Percentiles rank a stretch among this genome's conserved stretches.
These are phyloP conservation scores for Bergia sp. DNA, from an alignment of 92 coral and sea anemone genomes.

Conservation along the genomic window DNA sequence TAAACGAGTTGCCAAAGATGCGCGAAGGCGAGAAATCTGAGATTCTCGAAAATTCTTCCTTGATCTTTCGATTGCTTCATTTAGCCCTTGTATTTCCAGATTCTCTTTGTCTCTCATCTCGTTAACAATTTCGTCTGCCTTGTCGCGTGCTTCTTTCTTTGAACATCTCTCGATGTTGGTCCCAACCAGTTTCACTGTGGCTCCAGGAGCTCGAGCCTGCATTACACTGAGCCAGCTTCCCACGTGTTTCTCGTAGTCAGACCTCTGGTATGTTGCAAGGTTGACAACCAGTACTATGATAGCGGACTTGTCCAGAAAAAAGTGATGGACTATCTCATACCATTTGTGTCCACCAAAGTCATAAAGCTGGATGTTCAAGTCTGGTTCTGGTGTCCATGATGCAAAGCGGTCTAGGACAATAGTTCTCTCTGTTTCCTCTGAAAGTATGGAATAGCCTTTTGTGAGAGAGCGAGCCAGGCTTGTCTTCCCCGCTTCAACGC, in stretches of 20 bases:
- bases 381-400: slow-evolving; percentile 54
- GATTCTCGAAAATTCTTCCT: not conserved
- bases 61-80: slow-evolving; percentile 5
- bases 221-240: slow-evolving; percentile 68
- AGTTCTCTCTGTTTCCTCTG: slow-evolving; percentile 60
- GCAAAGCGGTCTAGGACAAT: slow-evolving; percentile 58
- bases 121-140: not conserved
- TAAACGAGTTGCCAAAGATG: slow-evolving; percentile 40
- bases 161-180: slow-evolving; percentile 59
- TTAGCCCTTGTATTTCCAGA: not conserved
- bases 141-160: slow-evolving; percentile 25
- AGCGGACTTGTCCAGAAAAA: slow-evolving; percentile 65
- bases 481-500: slow-evolving; percentile 68
- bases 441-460: slow-evolving; percentile 43
- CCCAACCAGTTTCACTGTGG: slow-evolving; percentile 57
- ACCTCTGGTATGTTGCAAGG: slow-evolving; percentile 54
- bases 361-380: slow-evolving; percentile 56
- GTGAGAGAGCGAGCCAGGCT: slow-evolving; percentile 64
- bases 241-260: slow-evolving; percentile 46
- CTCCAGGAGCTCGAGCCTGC: slow-evolving; percentile 66
- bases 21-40: slow-evolving; percentile 10
- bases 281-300: slow-evolving; percentile 60
- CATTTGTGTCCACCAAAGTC: slow-evolving; percentile 73
- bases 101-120: slow-evolving; percentile 17
- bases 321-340: slow-evolving; percentile 67